Base-by-base conservation (phyloP, 1,140 invertebrate species). In the Cheumatopsyche charites region DNA sequence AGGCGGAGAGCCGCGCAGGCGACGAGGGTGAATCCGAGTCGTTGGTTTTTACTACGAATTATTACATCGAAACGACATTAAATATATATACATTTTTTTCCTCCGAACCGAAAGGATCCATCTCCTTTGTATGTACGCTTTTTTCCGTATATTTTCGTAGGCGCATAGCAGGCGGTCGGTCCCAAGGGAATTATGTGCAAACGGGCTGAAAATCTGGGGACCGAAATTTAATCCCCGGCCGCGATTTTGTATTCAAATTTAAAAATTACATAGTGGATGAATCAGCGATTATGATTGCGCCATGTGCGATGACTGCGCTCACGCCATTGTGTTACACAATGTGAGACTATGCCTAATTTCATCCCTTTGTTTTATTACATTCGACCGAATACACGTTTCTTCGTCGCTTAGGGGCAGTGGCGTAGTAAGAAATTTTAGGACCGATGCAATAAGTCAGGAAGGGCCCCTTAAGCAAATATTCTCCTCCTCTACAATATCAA, bases 231-330 rank as follows among this genome's bases (percentile, higher is more conserved):
- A 75, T 71, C 71, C 69, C 62, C 47, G 41, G 36, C 62, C 62
- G 45, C 58, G 73, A 75, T 72, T 75, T 70, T 71, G 42, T 69
- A 75, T 75, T 75, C 70, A 75, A 75, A 75, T 72, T 75, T 75
- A 63, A 71, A 75, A 75, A 75, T 75, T 75, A 75, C 67, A 75
- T 72, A 45, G 42, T 71, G 70, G 70, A 71, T 75, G 73, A 69
- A 45, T 69, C 66, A 61, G 70, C 66, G 55, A 66, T 70, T 72
- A 72, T 70, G 71, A 72, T 75, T 75, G 71, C 66, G 15, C 36
- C 55, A 58, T 58, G 19, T 58, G 21, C 29, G 29, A 36, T 36
- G 29, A 36, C 29, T 36, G 29, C 9, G 29, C 29, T 9, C 29
- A 36, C 29, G 29, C 29, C 29, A 36, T 36, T 36, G 29, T 36